These are phyloP conservation scores for Salticus scenicus DNA, from an alignment of 2,888 invertebrate species.

Conservation along the genomic window DNA sequence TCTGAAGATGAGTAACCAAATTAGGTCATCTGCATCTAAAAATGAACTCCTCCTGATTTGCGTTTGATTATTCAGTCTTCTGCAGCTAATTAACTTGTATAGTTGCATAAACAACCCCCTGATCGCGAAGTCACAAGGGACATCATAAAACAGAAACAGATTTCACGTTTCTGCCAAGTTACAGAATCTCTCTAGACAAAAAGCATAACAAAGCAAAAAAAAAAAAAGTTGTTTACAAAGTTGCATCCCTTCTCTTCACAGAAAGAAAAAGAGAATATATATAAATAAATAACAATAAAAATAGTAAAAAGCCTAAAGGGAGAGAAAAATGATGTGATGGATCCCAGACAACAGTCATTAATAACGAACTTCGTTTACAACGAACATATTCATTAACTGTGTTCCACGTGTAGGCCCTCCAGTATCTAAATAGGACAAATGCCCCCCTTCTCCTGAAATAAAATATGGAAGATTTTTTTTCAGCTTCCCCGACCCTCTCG, in stretches of 20 bases:
- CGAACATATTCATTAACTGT: slow-evolving; percentile 24
- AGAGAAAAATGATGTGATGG: slow-evolving; percentile 18
- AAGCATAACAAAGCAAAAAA: not conserved
- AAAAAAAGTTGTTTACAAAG: slow-evolving; percentile 40
- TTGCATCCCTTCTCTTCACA: not conserved
- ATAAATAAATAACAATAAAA: not conserved
- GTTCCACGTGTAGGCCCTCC: slow-evolving; percentile 23
- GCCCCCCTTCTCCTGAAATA: slow-evolving; percentile 33
- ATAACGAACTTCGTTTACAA: slow-evolving; percentile 56
- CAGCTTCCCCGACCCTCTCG: not conserved
- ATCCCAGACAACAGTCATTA: slow-evolving; percentile 49
- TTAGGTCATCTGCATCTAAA: no score
- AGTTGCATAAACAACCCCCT: no score
- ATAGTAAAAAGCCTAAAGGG: not conserved
- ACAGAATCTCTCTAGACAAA: no score
- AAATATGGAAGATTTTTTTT: slow-evolving; percentile 4
- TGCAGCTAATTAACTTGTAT: no score
- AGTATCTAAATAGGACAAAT: slow-evolving; percentile 18
- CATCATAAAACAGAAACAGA: no score
- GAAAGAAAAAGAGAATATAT: not conserved
- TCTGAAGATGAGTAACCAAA: no score
- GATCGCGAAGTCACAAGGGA: no score
- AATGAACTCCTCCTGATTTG: no score
- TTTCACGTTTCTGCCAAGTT: no score
- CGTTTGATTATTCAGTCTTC: no score